A percentile compares a stretch with the other conserved stretches of the same genome.
Conservation (phyloP, 2,888 invertebrate species). For the Diploptera punctata region DNA sequence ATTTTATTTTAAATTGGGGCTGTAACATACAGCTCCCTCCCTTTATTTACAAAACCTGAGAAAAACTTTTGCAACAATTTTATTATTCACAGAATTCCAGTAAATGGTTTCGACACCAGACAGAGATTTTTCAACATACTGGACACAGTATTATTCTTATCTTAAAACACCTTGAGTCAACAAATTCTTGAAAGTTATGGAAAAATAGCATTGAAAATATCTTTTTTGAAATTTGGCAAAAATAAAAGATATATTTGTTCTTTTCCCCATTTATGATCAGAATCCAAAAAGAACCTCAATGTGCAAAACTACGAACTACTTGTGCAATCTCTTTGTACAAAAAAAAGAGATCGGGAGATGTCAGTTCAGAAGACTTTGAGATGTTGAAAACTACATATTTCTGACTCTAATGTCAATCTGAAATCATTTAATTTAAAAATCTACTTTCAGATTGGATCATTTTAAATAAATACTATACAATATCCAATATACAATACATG, state of each 20-base stretch:
- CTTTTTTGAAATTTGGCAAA: not conserved
- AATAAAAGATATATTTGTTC: not conserved
- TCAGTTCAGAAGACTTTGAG: not conserved
- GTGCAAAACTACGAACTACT: not conserved
- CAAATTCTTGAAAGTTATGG: not conserved
- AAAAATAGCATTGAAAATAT: not conserved
- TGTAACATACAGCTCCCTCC: no score
- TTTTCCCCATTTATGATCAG: not conserved
- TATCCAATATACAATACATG: no score
- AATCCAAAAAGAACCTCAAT: not conserved
- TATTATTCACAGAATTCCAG: slow-evolving; percentile 3
- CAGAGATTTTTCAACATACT: not conserved
- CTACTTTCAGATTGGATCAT: no score
- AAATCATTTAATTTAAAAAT: no score
- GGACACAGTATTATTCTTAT: not conserved
- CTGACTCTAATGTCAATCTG: not conserved
- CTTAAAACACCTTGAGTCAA: not conserved
- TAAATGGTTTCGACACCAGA: not conserved
- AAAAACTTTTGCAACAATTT: not conserved
- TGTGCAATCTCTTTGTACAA: not conserved
- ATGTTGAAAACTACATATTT: not conserved
- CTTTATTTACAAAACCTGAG: no score
- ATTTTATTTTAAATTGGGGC: no score
- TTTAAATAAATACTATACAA: no score
- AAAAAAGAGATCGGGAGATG: not conserved